These are phyloP conservation scores for Morbakka virulenta DNA, from an alignment of 30 jellyfish, hydroid and myxozoan genomes.

Conservation along the genomic window DNA sequence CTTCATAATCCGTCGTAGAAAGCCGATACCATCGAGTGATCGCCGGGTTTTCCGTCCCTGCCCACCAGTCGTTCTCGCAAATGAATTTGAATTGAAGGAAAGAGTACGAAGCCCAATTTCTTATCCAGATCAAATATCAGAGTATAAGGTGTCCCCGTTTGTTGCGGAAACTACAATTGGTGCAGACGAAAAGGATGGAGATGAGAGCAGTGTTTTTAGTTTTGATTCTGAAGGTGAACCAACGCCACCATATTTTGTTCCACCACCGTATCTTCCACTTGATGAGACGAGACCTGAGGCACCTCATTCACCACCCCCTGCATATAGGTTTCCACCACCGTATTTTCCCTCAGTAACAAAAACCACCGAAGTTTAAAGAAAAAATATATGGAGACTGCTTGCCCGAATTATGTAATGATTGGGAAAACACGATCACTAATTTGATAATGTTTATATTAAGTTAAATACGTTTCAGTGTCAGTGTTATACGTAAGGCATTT, in stretches of 20 bases:
- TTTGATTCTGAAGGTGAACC: conserved; percentile 32
- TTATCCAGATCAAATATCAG: conserved; percentile 40
- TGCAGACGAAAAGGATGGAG: conserved; percentile 1
- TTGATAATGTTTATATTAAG: too few species aligned
- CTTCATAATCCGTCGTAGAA: conserved; percentile 19
- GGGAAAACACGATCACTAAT: too few species aligned
- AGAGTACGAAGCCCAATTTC: conserved; percentile 8
- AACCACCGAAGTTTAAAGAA: conserved; percentile 54
- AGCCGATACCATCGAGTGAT: conserved; percentile 48
- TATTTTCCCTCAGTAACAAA: conserved; percentile 22
- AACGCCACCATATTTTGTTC: conserved; percentile 14
- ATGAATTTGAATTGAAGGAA: conserved; percentile 43
- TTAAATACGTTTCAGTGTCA: too few species aligned
- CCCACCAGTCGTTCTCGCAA: conserved; percentile 61
- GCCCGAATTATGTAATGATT: too few species aligned
- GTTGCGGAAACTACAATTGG: not conserved
- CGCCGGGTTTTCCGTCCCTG: conserved; percentile 42
- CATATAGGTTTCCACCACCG: conserved; percentile 42
- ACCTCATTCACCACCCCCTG: conserved; percentile 42
- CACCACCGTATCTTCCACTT: conserved; percentile 38
- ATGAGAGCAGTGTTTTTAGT: conserved; percentile 2
- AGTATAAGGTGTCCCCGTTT: not conserved
- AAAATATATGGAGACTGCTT: too few species aligned
- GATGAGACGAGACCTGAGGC: conserved; percentile 18
- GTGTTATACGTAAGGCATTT: too few species aligned